Evolutionary conservation across 2,113 vertebrate species (phyloP), one percentile per base, ranked within the genome.

Genomic region (Rhinolophus ferrumequinum): DNA sequence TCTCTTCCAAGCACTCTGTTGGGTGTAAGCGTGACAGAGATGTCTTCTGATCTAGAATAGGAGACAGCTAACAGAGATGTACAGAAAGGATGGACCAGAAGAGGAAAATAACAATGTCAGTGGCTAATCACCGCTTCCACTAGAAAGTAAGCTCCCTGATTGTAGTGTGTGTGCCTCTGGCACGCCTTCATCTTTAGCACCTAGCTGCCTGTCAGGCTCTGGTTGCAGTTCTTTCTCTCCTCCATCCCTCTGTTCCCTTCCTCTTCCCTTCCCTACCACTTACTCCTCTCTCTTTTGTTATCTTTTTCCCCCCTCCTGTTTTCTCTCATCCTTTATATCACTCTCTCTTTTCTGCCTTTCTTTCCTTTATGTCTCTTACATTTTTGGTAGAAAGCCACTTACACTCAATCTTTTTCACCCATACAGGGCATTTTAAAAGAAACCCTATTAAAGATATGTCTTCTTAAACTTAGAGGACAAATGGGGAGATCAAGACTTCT

Each of bases 131-230:
- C 26, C 60, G 33, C 44, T 67, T 60, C 41, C 3, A n/a, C 24
- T 16, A 24, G 5, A 41, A 41, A 50, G 6, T 18, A 8, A 72
- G 8, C 22, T 60, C 38, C 19, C 41, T 44, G 41, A 44, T 44
- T 44, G 41, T 44, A 44, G 41, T 44, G 41, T 5, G 6, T 11
- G 47, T 0, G 1, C 5, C 8, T 9, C 22, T 26, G 5, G 38
- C 3, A n/a, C 3, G 4, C 3, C 30, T 18, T 30, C 38, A 64
- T 3, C 9, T 8, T 14, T 10, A 9, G 12, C 5, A 16, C 14
- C 5, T 8, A 7, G 24, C 12, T 33, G 52, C 26, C 33, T 54
- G 10, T 7, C 58, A 77, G 15, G 7, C 33, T 50, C 54, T 30
- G 18, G 7, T 6, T 9, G 21, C 21, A 67, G 28, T 16, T 64